These are phyloP conservation scores for Oryzias celebensis DNA, from an alignment of 2,113 vertebrate genomes.

Conservation along the genomic window DNA sequence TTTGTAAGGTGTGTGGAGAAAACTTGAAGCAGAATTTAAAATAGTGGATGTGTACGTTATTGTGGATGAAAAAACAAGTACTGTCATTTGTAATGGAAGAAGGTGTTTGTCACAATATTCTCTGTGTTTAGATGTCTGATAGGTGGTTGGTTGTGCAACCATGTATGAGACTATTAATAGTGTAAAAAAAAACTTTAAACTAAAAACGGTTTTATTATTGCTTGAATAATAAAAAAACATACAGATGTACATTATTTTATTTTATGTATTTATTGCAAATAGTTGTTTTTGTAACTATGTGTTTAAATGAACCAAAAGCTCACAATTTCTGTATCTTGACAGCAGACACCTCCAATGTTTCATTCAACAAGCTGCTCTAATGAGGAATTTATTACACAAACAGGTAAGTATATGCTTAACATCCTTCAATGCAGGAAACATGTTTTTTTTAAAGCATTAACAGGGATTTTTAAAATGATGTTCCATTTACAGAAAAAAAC, in stretches of 20 bases:
- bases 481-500: not conserved
- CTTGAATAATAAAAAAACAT: no score
- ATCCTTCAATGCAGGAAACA: not conserved
- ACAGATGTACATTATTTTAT: no score
- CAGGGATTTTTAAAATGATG: not conserved
- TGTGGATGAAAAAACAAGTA: no score
- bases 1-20: not conserved
- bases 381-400: conserved; percentile 6
- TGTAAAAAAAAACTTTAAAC: no score
- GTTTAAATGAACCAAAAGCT: not conserved
- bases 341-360: conserved; percentile 16
- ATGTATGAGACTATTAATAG: no score
- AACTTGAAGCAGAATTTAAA: not conserved
- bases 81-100: no score
- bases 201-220: no score
- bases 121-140: no score
- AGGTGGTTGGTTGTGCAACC: no score
- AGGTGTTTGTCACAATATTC: no score
- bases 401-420: conserved; percentile 34
- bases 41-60: no score
- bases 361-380: not conserved
- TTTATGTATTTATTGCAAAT: not conserved
- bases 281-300: not conserved
- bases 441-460: not conserved
- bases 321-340: not conserved